Percentiles rank a stretch among this genome's conserved stretches.
These are phyloP conservation scores for Lasiommata megera DNA, from an alignment of 2,888 invertebrate genomes.

Conservation along the genomic window DNA sequence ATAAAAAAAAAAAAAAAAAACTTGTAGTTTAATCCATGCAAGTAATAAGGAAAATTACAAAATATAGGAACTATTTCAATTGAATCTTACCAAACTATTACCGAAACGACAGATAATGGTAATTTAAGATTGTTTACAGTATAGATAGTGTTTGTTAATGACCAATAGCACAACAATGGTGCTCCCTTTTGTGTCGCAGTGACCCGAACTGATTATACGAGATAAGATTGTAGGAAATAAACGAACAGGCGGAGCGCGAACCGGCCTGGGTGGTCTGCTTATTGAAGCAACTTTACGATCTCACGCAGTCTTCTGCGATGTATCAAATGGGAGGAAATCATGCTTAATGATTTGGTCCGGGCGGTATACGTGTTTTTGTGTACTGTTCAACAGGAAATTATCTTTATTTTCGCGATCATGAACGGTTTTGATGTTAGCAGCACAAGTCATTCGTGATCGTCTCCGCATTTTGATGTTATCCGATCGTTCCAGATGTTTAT, in stretches of 20 bases:
- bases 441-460: too few species aligned
- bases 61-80: background rate
- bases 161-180: constrained; percentile 36
- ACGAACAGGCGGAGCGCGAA: constrained; percentile 50
- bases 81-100: background rate
- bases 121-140: constrained; percentile 11
- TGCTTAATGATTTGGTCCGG: constrained; percentile 9
- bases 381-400: background rate
- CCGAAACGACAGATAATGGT: background rate
- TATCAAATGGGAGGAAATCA: constrained; percentile 22
- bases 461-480: too few species aligned
- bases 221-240: constrained; percentile 71
- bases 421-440: background rate
- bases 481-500: too few species aligned
- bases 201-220: constrained; percentile 56
- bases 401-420: background rate
- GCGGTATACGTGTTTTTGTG: constrained; percentile 1
- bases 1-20: too few species aligned
- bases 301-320: constrained; percentile 34
- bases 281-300: constrained; percentile 54
- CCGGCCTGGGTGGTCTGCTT: constrained; percentile 69
- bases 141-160: constrained; percentile 26
- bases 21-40: too few species aligned
- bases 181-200: constrained; percentile 41
- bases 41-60: background rate